phyloP scores from a whole-genome alignment of 2,888 invertebrate species.

The Anaspis maculata region DNA sequence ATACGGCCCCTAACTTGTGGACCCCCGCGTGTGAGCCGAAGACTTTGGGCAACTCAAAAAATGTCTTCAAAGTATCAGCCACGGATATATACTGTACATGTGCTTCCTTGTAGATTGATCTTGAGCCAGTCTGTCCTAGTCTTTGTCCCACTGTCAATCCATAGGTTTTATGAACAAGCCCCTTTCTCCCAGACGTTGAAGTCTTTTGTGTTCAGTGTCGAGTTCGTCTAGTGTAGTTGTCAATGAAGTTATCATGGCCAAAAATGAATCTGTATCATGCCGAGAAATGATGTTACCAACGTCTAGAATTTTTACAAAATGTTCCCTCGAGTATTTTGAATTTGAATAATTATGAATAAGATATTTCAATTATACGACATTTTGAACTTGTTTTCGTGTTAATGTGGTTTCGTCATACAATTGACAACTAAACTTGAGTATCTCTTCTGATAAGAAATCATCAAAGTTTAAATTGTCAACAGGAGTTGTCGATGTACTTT shows the following conservation, averaged over 20 bases:
- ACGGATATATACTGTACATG: conserved; percentile 6
- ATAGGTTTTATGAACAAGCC: conserved; percentile 3
- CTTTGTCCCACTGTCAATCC: conserved; percentile 5
- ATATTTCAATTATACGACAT: not conserved
- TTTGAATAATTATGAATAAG: not conserved
- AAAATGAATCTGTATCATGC: not conserved
- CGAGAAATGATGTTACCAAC: not conserved
- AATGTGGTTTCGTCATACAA: not conserved
- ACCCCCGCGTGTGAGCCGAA: conserved; percentile 11
- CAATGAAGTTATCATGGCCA: not conserved
- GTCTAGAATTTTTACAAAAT: not conserved
- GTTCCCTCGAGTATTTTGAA: not conserved
- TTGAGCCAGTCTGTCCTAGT: not conserved
- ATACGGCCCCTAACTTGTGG: conserved; percentile 14
- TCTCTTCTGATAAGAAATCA: too few relatives aligned
- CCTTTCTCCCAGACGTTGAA: conserved; percentile 1
- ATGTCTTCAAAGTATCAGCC: conserved; percentile 1
- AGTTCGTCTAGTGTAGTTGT: conserved; percentile 1
- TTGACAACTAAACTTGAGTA: not conserved
- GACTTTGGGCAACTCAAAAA: conserved; percentile 8
- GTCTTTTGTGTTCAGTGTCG: conserved; percentile 4
- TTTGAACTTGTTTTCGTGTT: not conserved
- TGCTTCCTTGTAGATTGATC: conserved; percentile 1
- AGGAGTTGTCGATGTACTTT: too few relatives aligned
- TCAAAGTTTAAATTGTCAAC: too few relatives aligned